Evolutionary conservation across 2,113 vertebrate genomes (phyloP).

Genomic region (Crotalus horridus): DNA sequence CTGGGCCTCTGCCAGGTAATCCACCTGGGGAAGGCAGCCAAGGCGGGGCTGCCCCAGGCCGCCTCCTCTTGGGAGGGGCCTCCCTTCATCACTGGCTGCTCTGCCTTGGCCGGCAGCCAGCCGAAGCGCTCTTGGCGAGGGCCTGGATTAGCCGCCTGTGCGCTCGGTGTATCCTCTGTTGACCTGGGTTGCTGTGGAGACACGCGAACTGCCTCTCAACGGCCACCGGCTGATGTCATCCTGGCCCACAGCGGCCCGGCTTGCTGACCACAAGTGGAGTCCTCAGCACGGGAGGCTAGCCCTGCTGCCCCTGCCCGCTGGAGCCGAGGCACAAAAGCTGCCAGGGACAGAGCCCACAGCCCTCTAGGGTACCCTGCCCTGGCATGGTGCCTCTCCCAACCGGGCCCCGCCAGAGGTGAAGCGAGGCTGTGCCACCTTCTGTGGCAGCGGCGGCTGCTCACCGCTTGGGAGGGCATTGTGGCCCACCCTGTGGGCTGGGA

Average conservation of each 20-base stretch:
- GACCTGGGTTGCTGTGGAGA: not conserved
- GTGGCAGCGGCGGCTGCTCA: not conserved
- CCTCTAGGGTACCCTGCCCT: not conserved
- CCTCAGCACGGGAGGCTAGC: not conserved
- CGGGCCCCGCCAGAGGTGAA: not conserved
- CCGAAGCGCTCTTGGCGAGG: not conserved
- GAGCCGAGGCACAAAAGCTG: not conserved
- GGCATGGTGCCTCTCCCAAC: not conserved
- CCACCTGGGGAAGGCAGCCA: not conserved
- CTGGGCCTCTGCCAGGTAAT: not conserved
- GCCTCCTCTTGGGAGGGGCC: not conserved
- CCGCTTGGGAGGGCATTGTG: not conserved
- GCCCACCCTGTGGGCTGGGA: not conserved
- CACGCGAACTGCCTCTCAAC: not conserved
- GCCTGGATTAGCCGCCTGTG: not conserved
- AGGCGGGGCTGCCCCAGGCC: not conserved
- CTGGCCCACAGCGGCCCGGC: not conserved
- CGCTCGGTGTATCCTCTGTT: not conserved
- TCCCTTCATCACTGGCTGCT: too few relatives aligned
- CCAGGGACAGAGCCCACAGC: fast-evolving
- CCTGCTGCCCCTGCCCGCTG: not conserved
- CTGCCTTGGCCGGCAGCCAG: not conserved
- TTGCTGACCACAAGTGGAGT: not conserved
- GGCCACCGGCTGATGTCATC: not conserved
- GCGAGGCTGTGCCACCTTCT: not conserved